Evolutionary conservation across 2,888 invertebrate genomes (phyloP), one percentile per base, ranked within the genome.

Genomic region (Druceiella hillmani): DNA sequence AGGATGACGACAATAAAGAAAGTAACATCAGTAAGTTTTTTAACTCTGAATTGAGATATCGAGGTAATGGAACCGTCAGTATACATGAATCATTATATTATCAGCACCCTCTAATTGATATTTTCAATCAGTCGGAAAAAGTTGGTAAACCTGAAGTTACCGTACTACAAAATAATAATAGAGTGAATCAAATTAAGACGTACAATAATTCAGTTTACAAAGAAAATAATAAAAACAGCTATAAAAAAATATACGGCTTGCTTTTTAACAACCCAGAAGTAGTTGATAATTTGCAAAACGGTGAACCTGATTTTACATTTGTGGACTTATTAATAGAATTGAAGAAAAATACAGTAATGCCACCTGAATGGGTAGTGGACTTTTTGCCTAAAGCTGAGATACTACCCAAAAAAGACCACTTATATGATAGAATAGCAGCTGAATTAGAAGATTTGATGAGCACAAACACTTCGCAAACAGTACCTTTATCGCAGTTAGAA

Each of bases 381-480:
- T 67, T 62, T 47, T 62, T 66, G 40, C 70, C 71, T 10, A 64
- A 62, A 50, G 61, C 63, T 35, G 66, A 66, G 52, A n/a, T n/a
- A n/a, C n/a, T n/a, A n/a, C 62, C 61, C 2, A 66, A 63, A 45
- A 61, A 67, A 54, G 70, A 70, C 49, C 66, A 68, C 57, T 66
- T 70, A 3, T 72, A 70, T 61, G 70, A 72, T 44, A 56, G 68
- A 36, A 71, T 72, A 53, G 72, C 70, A 29, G 71, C 71, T 5
- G 70, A 72, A 51, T 51, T 72, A 24, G 71, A 72, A 55, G 68
- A 67, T 47, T 56, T 72, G 36, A 70, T 72, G 71, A 63, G 60
- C 40, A 68, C 58, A 56, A 64, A 66, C 35, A 66, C 64, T 49
- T 54, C 61, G 31, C 49, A 51, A 32, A 43, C 40, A 14, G 59